phyloP scores from a whole-genome alignment of 2,888 invertebrate genomes.

The Clusia tigrina region DNA sequence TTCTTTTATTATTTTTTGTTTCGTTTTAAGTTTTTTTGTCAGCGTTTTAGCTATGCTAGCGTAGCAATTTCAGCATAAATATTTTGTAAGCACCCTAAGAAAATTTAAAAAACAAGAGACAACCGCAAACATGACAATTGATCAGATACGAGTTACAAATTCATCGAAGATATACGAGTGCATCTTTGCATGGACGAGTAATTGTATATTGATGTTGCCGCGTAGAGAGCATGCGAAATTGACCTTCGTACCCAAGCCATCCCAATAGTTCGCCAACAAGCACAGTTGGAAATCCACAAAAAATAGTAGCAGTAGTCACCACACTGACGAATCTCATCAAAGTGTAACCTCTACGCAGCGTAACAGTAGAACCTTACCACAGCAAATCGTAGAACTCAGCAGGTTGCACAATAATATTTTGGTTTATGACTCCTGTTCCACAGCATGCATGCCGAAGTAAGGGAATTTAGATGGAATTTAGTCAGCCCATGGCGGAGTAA shows the following conservation, averaged over 20 bases:
- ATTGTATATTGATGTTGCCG: slow-evolving; percentile 23
- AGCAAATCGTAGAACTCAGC: slow-evolving; percentile 57
- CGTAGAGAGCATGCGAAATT: slow-evolving; percentile 27
- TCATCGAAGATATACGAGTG: slow-evolving; percentile 24
- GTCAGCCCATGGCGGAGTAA: background rate
- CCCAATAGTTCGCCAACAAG: slow-evolving; percentile 48
- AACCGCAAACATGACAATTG: slow-evolving; percentile 43
- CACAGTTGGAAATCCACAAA: slow-evolving; percentile 46
- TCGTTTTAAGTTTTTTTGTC: slow-evolving; percentile 32
- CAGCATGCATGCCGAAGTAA: background rate
- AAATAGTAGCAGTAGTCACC: slow-evolving; percentile 53
- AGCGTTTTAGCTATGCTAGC: slow-evolving; percentile 34
- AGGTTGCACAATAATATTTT: slow-evolving; percentile 60
- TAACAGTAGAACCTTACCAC: slow-evolving; percentile 53
- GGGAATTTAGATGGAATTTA: background rate
- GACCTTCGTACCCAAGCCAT: slow-evolving; percentile 18
- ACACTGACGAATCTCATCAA: slow-evolving; percentile 60
- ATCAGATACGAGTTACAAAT: slow-evolving; percentile 53
- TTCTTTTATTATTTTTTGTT: background rate
- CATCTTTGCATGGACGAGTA: background rate
- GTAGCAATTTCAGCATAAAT: slow-evolving; percentile 36
- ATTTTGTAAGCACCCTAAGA: slow-evolving; percentile 34
- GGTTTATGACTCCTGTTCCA: slow-evolving; percentile 51
- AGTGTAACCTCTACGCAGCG: slow-evolving; percentile 47
- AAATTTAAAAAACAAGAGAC: slow-evolving; percentile 11